Base-by-base conservation (phyloP, 2,888 invertebrate species). In the Xestoiulus laeticollis region DNA sequence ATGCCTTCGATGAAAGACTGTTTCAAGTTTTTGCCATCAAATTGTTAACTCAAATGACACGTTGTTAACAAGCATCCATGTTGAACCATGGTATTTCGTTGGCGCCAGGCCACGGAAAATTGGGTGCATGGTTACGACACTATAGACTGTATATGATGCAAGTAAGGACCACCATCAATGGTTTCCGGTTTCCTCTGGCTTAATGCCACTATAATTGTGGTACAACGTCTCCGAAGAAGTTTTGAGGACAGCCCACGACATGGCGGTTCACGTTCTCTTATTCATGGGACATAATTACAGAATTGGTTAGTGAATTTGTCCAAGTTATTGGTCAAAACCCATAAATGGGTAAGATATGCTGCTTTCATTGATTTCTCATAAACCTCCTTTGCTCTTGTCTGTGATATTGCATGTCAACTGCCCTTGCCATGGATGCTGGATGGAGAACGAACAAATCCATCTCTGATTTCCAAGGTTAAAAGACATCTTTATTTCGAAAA, bases 381-480 rank as follows among this genome's bases (percentile, higher is more conserved):
- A 68, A 6, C 26, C 10, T 26, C 68, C 6, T n/a, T 68, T 68
- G 26, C 68, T 53, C n/a, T 43, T 68, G 68, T 68, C 68, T 68
- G 6, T 26, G 26, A 12, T 26, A 26, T n/a, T 26, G 68, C 68
- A 2, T 26, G 22, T 26, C 26, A 26, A 26, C 68, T 68, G 68
- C 12, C 26, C n/a, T n/a, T n/a, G n/a, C n/a, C 68, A 10, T 26
- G 0, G 4, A 68, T 10, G 12, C 26, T 68, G 26, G 10, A 26
- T 68, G 22, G 68, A n/a, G 68, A 68, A 26, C 26, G 22, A 26
- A 26, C 68, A 26, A 59, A 68, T 26, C 26, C 22, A 68, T 68
- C 12, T 68, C 26, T 68, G 68, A 68, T 68, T 68, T 68, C 68
- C 68, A 68, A 68, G 26, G 68, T 68, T 68, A 44, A 44, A 44